A percentile compares a stretch with the other conserved stretches of the same genome.
Evolutionary conservation across 1,140 invertebrate genomes (phyloP).

Genomic region (Andricus grossulariae): DNA sequence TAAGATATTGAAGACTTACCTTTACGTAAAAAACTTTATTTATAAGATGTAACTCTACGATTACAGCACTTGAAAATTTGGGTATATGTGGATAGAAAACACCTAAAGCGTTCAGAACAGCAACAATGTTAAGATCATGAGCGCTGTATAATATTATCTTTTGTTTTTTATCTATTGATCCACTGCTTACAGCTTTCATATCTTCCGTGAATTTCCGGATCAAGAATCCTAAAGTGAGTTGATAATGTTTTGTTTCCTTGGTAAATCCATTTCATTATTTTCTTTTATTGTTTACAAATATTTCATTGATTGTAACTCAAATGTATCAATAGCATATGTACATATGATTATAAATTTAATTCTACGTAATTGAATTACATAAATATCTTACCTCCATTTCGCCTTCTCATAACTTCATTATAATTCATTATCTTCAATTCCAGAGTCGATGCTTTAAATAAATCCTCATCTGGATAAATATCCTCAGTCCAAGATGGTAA

Average conservation of each 20-base stretch:
- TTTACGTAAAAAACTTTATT: background rate
- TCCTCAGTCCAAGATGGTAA: background rate
- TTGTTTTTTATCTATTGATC: background rate
- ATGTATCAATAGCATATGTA: too few relatives aligned
- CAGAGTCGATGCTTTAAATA: background rate
- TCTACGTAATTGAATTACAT: too few relatives aligned
- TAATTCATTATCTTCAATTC: background rate
- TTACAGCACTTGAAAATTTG: background rate
- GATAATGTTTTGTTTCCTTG: too few relatives aligned
- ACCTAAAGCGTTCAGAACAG: background rate
- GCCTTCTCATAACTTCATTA: background rate
- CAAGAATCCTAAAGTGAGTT: background rate
- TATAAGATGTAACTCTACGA: background rate
- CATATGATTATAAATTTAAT: too few relatives aligned
- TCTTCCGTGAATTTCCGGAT: background rate
- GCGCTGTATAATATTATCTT: background rate
- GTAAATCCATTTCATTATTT: too few relatives aligned
- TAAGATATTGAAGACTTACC: background rate
- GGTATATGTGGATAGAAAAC: conserved; percentile 11
- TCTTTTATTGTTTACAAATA: too few relatives aligned
- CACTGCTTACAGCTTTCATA: background rate
- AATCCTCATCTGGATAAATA: background rate
- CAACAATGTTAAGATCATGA: background rate
- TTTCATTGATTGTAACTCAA: too few relatives aligned
- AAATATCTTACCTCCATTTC: background rate